Percentiles rank a stretch among this genome's conserved stretches.
Conservation (phyloP, 2,113 vertebrate species). For the Orcinus orca region DNA sequence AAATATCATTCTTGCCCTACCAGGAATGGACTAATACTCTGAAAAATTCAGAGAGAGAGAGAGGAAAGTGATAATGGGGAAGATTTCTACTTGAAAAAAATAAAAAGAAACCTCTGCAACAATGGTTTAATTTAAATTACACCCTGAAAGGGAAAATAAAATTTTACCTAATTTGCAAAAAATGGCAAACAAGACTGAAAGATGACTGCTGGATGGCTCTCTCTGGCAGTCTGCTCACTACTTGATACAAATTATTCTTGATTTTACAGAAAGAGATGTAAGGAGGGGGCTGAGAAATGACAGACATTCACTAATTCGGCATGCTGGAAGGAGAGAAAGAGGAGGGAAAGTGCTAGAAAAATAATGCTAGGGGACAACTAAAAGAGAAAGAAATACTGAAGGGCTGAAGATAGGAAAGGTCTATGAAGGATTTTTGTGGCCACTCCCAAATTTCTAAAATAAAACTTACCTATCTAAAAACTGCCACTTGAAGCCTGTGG, state of each 20-base stretch:
- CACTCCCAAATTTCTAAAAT: background rate
- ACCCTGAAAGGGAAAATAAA: background rate
- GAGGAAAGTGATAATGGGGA: background rate
- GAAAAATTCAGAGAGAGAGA: constrained; percentile 6
- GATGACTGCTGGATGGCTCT: background rate
- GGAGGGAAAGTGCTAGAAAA: background rate
- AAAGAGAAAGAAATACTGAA: constrained; percentile 58
- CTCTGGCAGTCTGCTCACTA: background rate
- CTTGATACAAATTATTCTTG: background rate
- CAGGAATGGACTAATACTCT: background rate
- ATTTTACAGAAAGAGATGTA: background rate
- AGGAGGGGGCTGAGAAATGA: background rate
- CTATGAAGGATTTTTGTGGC: background rate
- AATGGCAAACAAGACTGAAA: background rate
- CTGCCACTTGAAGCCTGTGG: background rate
- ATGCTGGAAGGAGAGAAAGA: no score
- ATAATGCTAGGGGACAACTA: constrained; percentile 1
- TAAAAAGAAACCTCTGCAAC: background rate
- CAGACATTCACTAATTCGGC: background rate
- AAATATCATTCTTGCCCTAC: background rate
- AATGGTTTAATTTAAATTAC: background rate
- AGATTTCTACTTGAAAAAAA: background rate
- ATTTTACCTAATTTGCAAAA: constrained; percentile 21
- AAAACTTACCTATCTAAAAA: constrained; percentile 41
- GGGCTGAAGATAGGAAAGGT: constrained; percentile 31